Conservation (phyloP, 2,113 vertebrate genomes). For the Chaenocephalus aceratus region DNA sequence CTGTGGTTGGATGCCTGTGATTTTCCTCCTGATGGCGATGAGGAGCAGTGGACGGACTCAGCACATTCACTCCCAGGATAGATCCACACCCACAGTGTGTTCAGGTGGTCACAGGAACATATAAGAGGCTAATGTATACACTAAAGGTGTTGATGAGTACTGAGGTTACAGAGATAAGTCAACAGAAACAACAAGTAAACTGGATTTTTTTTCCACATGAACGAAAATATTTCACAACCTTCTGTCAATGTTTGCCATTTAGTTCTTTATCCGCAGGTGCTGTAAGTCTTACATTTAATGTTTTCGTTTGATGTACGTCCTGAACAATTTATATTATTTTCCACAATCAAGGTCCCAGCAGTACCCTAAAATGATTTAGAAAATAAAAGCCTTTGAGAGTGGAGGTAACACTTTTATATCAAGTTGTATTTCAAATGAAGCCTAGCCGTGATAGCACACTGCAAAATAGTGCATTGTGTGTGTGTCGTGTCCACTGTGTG, state of each 20-base stretch:
- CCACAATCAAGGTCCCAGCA: conserved; percentile 2
- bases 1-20: conserved; percentile 44
- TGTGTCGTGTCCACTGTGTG: not conserved
- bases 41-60: conserved; percentile 15
- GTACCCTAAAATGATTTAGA: not conserved
- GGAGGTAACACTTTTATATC: not conserved
- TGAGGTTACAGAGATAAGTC: conserved; percentile 13
- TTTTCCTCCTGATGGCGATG: conserved; percentile 41
- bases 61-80: conserved; percentile 34
- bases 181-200: not conserved
- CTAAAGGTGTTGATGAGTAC: not conserved
- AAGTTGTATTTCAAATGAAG: not conserved
- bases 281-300: not conserved
- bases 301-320: not conserved
- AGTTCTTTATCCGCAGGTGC: not conserved
- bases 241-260: not conserved
- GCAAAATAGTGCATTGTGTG: not conserved
- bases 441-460: not conserved
- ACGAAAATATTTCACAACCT: not conserved
- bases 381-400: conserved; percentile 2
- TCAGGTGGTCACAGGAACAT: not conserved
- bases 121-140: conserved; percentile 18
- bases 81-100: conserved; percentile 12
- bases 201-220: not conserved
- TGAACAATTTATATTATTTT: conserved; percentile 11